These are phyloP conservation scores for Hemibagrus guttatus DNA, from an alignment of 2,797 vertebrate genomes.

Conservation along the genomic window DNA sequence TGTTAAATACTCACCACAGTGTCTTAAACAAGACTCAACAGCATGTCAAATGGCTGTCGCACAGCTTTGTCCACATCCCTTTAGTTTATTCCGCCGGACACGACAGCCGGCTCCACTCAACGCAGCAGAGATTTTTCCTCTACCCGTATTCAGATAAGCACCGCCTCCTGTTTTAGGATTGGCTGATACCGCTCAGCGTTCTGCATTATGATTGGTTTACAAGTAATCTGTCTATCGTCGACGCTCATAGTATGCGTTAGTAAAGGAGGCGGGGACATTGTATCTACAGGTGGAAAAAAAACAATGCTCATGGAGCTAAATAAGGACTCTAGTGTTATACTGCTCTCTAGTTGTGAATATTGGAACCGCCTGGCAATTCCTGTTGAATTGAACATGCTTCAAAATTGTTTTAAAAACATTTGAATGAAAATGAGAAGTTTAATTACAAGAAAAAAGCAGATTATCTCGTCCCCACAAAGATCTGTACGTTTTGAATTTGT, in stretches of 20 bases:
- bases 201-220: background rate
- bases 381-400: background rate
- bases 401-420: background rate
- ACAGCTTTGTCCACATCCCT: background rate
- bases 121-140: background rate
- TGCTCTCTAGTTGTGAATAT: background rate
- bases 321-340: background rate
- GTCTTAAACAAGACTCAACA: background rate
- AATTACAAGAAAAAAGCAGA: background rate
- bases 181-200: background rate
- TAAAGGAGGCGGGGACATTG: background rate
- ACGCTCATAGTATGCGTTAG: rapidly evolving
- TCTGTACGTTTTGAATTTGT: background rate
- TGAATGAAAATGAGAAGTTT: background rate
- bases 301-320: too few species aligned
- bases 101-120: background rate
- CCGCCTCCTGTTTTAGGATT: background rate
- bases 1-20: background rate
- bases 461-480: background rate
- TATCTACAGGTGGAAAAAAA: background rate
- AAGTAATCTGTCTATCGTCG: background rate
- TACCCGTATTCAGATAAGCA: background rate
- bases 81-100: background rate
- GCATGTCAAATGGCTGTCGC: background rate
- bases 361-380: background rate